Base-by-base conservation (phyloP, 2,113 vertebrate genomes). In the Labeo rohita region DNA sequence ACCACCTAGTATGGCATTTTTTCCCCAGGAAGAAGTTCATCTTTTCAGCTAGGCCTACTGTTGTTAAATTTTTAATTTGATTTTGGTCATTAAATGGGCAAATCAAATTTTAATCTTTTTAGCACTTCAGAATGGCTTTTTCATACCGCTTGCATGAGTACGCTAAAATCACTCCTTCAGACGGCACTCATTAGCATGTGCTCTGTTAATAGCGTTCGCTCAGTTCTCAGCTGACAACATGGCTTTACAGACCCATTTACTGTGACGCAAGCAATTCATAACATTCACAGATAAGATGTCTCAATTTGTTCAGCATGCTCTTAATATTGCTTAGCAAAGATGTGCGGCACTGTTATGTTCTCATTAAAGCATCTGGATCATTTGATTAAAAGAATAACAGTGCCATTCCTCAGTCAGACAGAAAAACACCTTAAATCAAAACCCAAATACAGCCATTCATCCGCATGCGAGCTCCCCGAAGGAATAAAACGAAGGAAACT, bases 211-310 rank as follows among this genome's bases (percentile, higher is more conserved):
- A 21, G 54, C 68, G 86, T 28, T 28, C 28, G 28, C 28, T 28
- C 28, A 28, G 28, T 43, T 43, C 43, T 87, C 77, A 88, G 91
- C 72, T 83, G 28, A 49, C 81, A 68, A n/a, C 21, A 16, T 34
- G 28, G 8, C 59, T 88, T 72, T 16, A 43, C 15, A 59, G 28
- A 83, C 45, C 63, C 34, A 82, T 52, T 79, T 72, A 65, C 15
- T 39, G 56, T 34, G 50, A 47, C 5, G 4, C 21, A 23, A 85
- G 34, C 3, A 6, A 65, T 83, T 43, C 66, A 45, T 75, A 61
- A 36, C 28, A 80, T 11, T 87, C 28, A 23, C 50, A 80, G 82
- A 18, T 76, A 54, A 65, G 28, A 63, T 56, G 50, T 80, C 70
- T 59, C 28, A 54, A 87, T 66, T 81, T 23, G 1, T 72, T 81